phyloP scores from a whole-genome alignment of 2,888 invertebrate genomes.

The Zootermopsis nevadensis region DNA sequence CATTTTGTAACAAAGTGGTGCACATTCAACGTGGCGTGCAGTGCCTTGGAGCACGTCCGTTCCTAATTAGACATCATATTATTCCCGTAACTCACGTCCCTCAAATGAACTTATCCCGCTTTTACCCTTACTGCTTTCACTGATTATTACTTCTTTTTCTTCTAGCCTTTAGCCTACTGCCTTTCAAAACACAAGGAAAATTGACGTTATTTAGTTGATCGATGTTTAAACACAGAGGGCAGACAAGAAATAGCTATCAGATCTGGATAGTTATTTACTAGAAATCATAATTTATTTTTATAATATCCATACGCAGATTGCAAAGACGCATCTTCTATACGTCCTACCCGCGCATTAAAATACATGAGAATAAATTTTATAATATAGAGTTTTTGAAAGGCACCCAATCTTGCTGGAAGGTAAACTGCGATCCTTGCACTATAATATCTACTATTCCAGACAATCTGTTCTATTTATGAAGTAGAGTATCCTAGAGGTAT shows the following conservation, averaged over 20 bases:
- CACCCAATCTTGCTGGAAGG: not conserved
- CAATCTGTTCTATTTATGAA: not conserved
- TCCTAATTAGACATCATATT: too few relatives aligned
- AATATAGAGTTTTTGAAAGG: not conserved
- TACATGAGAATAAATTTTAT: not conserved
- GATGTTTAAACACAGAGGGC: slow-evolving; percentile 7
- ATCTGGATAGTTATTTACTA: not conserved
- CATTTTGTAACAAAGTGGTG: too few relatives aligned
- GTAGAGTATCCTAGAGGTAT: too few relatives aligned
- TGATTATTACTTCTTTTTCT: slow-evolving; percentile 1
- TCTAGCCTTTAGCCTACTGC: not conserved
- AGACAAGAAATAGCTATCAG: slow-evolving; percentile 3
- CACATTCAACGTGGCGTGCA: too few relatives aligned
- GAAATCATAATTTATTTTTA: slow-evolving; percentile 9
- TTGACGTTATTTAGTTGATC: slow-evolving; percentile 16
- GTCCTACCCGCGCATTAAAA: not conserved
- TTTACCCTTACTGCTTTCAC: not conserved
- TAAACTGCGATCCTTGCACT: not conserved
- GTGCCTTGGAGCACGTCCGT: too few relatives aligned
- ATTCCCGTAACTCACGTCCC: too few relatives aligned
- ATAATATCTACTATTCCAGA: not conserved
- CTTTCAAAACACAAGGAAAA: slow-evolving; percentile 3
- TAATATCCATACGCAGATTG: not conserved
- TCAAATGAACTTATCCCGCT: not conserved
- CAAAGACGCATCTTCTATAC: not conserved